These are phyloP conservation scores for Pseudococcus longispinus DNA, from an alignment of 2,888 invertebrate genomes.

Conservation along the genomic window DNA sequence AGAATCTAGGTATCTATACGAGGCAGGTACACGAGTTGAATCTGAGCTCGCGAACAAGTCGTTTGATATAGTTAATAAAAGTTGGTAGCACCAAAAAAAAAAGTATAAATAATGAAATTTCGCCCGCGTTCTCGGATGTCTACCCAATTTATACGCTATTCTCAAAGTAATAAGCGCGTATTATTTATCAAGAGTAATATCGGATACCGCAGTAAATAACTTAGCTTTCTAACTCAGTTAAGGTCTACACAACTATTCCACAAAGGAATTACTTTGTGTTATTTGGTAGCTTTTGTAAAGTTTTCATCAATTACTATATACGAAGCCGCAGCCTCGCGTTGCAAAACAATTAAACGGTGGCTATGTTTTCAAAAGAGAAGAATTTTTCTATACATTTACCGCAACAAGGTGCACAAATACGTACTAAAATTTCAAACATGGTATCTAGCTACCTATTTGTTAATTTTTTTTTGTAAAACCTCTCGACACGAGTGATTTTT, in stretches of 20 bases:
- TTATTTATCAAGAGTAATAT: slow-evolving; percentile 19
- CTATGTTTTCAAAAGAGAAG: not conserved
- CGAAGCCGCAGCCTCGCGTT: not conserved
- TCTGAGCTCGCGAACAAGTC: not conserved
- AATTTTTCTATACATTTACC: not conserved
- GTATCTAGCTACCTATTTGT: not conserved
- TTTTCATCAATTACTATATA: slow-evolving; percentile 1
- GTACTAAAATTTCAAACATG: not conserved
- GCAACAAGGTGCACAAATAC: not conserved
- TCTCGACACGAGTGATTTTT: not conserved
- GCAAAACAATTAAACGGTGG: not conserved
- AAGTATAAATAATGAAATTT: not conserved
- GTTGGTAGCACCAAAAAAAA: not conserved
- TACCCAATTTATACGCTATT: not conserved
- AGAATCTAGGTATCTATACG: not conserved
- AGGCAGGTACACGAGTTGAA: not conserved
- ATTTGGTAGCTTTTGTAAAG: slow-evolving; percentile 17
- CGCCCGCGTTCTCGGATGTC: not conserved
- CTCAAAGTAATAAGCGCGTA: slow-evolving; percentile 20
- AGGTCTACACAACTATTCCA: slow-evolving; percentile 20
- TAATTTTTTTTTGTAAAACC: not conserved
- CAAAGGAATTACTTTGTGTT: slow-evolving; percentile 7
- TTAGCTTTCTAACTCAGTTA: slow-evolving; percentile 1
- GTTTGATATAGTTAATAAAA: not conserved
- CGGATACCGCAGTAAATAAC: slow-evolving; percentile 17